These are phyloP conservation scores for Petrocephalus microphthalmus DNA, from an alignment of 2,113 vertebrate genomes.

Conservation along the genomic window DNA sequence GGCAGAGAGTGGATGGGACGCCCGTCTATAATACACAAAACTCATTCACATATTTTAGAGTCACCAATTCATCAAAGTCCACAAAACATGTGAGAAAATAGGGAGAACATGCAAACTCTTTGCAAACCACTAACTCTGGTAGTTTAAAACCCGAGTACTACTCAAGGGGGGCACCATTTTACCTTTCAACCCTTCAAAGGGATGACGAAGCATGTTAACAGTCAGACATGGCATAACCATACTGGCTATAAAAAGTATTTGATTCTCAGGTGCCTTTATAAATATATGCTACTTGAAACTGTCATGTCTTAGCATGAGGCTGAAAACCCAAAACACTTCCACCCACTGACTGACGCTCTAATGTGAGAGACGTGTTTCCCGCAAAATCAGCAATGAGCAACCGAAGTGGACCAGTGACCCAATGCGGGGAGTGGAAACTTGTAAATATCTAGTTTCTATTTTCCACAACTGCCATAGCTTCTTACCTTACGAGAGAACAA, in stretches of 20 bases:
- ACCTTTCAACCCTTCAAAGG: background rate
- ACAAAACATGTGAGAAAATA: background rate
- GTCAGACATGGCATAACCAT: background rate
- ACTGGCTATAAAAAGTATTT: background rate
- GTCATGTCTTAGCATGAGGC: background rate
- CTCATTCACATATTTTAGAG: background rate
- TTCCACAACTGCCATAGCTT: slow-evolving; percentile 13
- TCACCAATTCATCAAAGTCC: background rate
- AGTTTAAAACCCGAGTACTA: background rate
- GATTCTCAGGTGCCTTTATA: background rate
- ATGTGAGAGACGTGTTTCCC: background rate
- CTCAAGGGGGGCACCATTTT: too few relatives aligned
- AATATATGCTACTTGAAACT: background rate
- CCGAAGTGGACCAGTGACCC: background rate
- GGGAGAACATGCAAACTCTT: background rate
- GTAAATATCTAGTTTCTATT: slow-evolving; percentile 17
- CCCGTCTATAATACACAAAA: background rate
- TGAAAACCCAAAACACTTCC: background rate
- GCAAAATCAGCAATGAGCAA: background rate
- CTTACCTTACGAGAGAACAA: slow-evolving; percentile 25
- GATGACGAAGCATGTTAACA: background rate
- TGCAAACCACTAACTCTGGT: background rate
- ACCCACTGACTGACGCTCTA: background rate
- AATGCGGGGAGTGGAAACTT: slow-evolving; percentile 11
- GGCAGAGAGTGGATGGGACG: background rate